These are phyloP conservation scores for Galago senegalensis DNA, from an alignment of 2,797 vertebrate species.

Conservation along the genomic window DNA sequence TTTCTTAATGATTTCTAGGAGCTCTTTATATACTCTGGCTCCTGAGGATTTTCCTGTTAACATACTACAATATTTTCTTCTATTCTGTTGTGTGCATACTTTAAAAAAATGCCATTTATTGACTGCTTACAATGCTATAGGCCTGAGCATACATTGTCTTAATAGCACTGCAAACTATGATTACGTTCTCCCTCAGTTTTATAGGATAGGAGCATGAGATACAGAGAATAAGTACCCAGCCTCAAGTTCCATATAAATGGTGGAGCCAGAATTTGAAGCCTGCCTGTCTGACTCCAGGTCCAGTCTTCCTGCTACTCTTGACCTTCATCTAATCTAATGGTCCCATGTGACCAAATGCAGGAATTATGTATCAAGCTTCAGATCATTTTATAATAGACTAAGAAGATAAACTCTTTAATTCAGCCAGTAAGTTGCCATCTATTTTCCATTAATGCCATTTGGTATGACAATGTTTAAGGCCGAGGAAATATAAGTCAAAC, in stretches of 20 bases:
- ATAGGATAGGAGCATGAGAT: neutral
- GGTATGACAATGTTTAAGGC: neutral
- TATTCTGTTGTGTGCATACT: neutral
- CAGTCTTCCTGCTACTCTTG: neutral
- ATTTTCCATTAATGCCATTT: neutral
- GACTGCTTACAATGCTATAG: neutral
- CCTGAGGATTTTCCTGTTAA: neutral
- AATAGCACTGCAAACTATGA: neutral
- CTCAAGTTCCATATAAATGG: neutral
- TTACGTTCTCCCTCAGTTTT: neutral
- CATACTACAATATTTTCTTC: neutral
- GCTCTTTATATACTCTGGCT: neutral
- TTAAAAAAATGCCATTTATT: neutral
- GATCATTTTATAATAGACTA: neutral
- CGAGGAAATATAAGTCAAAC: neutral
- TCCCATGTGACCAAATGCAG: neutral
- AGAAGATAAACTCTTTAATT: neutral
- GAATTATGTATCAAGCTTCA: neutral
- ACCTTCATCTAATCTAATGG: neutral
- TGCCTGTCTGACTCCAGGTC: neutral
- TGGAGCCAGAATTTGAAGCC: neutral
- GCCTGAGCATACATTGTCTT: neutral
- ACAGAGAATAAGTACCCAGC: neutral
- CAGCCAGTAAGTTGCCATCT: neutral
- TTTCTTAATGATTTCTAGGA: slow-evolving; percentile 11